phyloP scores from a whole-genome alignment of 2,113 vertebrate genomes.

The Gobio gobio region DNA sequence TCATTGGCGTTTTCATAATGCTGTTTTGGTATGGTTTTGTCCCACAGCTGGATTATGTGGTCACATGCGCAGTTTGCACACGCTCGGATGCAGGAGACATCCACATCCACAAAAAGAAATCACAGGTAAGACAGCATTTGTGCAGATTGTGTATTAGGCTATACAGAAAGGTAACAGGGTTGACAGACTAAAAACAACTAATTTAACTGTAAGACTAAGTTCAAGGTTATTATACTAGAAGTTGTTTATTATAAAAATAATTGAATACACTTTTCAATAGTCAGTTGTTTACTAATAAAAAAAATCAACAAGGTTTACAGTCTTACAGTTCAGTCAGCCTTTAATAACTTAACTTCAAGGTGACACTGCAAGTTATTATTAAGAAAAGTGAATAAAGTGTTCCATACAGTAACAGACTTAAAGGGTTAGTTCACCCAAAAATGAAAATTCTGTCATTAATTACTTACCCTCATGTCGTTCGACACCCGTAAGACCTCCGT shows the following conservation, averaged over 20 bases:
- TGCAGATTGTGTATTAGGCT: not conserved
- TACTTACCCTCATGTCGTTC: too few relatives aligned
- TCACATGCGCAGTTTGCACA: slow-evolving; percentile 97
- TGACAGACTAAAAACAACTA: too few relatives aligned
- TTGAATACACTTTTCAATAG: not conserved
- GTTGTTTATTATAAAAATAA: not conserved
- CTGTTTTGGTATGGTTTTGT: not conserved
- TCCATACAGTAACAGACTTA: not conserved
- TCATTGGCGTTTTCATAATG: not conserved
- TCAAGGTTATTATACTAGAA: not conserved
- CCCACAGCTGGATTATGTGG: slow-evolving; percentile 92
- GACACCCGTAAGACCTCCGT: too few relatives aligned
- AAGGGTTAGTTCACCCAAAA: too few relatives aligned
- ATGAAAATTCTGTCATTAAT: too few relatives aligned
- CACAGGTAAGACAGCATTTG: slow-evolving; percentile 81
- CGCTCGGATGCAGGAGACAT: slow-evolving; percentile 94
- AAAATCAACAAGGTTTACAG: not conserved
- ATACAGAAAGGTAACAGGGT: not conserved
- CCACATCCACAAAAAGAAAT: slow-evolving; percentile 96
- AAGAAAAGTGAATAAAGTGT: too few relatives aligned
- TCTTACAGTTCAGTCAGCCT: not conserved
- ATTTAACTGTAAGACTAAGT: too few relatives aligned
- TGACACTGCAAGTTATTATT: not conserved
- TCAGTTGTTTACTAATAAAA: not conserved
- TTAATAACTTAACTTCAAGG: not conserved